Percentiles rank a stretch among this genome's conserved stretches.
Conservation (phyloP, 1,140 invertebrate species). For the Drosophila sechellia region DNA sequence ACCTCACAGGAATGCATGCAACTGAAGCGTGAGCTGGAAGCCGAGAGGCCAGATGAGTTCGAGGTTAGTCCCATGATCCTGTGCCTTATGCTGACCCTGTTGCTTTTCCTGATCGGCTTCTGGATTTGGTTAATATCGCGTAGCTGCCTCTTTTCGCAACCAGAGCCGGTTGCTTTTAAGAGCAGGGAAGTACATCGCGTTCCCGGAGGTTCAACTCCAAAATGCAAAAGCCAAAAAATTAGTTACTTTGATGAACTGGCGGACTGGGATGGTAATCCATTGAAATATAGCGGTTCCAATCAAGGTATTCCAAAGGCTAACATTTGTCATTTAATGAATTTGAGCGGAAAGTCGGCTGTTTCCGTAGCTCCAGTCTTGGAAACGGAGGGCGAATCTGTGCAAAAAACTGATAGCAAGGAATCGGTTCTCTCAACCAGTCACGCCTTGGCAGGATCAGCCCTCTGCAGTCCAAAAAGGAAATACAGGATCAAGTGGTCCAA, state of each 20-base stretch:
- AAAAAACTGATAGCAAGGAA: not conserved
- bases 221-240: too few relatives aligned
- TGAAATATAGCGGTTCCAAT: not conserved
- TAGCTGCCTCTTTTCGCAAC: constrained; percentile 18
- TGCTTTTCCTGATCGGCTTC: constrained; percentile 35
- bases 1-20: constrained; percentile 23
- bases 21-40: constrained; percentile 30
- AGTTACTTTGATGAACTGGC: not conserved
- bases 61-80: constrained; percentile 19
- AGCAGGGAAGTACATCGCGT: not conserved
- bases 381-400: not conserved
- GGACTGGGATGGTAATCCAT: not conserved
- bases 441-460: not conserved
- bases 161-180: too few relatives aligned
- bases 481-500: constrained; percentile 27
- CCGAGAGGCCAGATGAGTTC: not conserved
- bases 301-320: not conserved
- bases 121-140: constrained; percentile 42
- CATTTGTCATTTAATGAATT: not conserved
- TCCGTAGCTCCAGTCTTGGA: not conserved
- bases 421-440: not conserved
- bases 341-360: too few relatives aligned
- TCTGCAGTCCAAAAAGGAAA: constrained; percentile 4
- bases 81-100: constrained; percentile 25
- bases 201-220: not conserved